These are phyloP conservation scores for Limonius californicus DNA, from an alignment of 1,140 invertebrate species.

Conservation along the genomic window DNA sequence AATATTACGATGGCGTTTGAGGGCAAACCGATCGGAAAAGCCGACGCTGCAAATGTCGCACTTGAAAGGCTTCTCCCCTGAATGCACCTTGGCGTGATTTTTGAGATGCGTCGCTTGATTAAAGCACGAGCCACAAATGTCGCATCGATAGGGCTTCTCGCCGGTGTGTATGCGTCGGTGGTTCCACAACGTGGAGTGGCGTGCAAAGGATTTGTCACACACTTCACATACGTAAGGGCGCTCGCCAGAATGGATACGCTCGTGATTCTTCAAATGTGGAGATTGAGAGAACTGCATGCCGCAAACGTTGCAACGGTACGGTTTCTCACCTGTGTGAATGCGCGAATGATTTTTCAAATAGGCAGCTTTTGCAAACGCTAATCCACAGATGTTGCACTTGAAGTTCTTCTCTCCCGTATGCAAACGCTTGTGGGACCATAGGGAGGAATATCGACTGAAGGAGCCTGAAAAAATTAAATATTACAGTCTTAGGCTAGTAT, in stretches of 20 bases:
- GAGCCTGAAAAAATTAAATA: slow-evolving; percentile 52
- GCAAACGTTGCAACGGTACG: slow-evolving; percentile 82
- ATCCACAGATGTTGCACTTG: slow-evolving; percentile 88
- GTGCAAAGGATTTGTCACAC: slow-evolving; percentile 85
- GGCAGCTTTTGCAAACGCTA: slow-evolving; percentile 88
- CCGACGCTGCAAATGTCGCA: slow-evolving; percentile 85
- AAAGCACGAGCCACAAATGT: slow-evolving; percentile 78
- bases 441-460: slow-evolving; percentile 76
- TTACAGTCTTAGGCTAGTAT: too few relatives aligned
- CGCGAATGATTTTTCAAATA: slow-evolving; percentile 89
- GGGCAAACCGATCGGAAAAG: slow-evolving; percentile 66
- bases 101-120: slow-evolving; percentile 85
- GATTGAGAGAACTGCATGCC: slow-evolving; percentile 86
- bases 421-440: slow-evolving; percentile 81
- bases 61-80: slow-evolving; percentile 69
- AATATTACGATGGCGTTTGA: slow-evolving; percentile 52
- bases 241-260: slow-evolving; percentile 86
- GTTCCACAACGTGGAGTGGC: slow-evolving; percentile 84
- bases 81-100: slow-evolving; percentile 78
- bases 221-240: slow-evolving; percentile 83
- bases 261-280: slow-evolving; percentile 89
- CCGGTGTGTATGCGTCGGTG: slow-evolving; percentile 93
- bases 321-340: slow-evolving; percentile 76
- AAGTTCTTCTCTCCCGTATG: slow-evolving; percentile 87
- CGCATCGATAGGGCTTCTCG: slow-evolving; percentile 83